phyloP scores from a whole-genome alignment of 2,888 invertebrate species.

The Spodoptera picta region DNA sequence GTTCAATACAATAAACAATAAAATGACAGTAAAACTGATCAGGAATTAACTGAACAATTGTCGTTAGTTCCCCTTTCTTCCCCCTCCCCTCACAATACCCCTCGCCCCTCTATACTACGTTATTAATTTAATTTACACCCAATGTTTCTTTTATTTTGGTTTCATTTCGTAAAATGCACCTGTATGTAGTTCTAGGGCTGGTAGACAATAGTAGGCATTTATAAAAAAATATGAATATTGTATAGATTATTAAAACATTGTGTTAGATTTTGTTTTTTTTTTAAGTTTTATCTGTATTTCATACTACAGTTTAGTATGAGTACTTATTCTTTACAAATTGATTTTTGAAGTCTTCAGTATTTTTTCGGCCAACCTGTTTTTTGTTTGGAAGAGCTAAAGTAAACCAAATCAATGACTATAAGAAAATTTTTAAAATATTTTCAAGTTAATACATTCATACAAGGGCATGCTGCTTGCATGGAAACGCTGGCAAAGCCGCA shows the following conservation, averaged over 20 bases:
- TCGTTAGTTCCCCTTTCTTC: neutral
- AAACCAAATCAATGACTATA: no score
- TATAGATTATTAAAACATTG: no score
- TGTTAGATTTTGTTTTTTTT: no score
- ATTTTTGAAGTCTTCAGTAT: no score
- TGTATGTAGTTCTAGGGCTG: constrained; percentile 51
- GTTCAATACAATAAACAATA: constrained; percentile 18
- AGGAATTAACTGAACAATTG: constrained; percentile 7
- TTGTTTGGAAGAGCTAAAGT: no score
- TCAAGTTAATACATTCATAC: neutral
- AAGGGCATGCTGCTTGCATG: no score
- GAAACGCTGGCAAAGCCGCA: no score
- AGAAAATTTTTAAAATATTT: neutral
- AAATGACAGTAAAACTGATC: constrained; percentile 18
- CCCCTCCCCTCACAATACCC: constrained; percentile 4
- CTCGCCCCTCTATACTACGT: constrained; percentile 43
- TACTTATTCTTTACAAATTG: no score
- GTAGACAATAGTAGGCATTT: neutral
- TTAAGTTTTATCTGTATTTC: no score
- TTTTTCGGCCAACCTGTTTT: no score
- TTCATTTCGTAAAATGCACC: constrained; percentile 56
- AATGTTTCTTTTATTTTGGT: constrained; percentile 59
- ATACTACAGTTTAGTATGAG: no score
- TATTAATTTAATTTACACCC: constrained; percentile 65
- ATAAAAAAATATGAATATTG: neutral